Base-by-base conservation (phyloP, 2,888 invertebrate genomes). In the Eupithecia centaureata region DNA sequence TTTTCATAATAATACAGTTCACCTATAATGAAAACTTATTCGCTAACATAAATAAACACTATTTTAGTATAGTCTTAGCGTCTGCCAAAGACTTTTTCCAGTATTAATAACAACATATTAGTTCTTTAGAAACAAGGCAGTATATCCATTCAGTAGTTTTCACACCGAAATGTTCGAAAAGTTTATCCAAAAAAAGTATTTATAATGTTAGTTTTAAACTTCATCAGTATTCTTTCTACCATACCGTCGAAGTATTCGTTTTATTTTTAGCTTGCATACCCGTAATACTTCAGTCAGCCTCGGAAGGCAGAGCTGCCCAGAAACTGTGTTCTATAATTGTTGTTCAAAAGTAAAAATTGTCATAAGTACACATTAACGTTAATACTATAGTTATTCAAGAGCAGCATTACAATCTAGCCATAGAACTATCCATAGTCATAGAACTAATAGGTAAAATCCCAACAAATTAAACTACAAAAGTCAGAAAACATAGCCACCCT, bases 401-500 rank as follows among this genome's bases (percentile, higher is more conserved):
- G 5, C n/a, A 38, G 5, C 38, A 38, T 15, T 38, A 38, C 7
- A n/a, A n/a, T n/a, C 38, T n/a, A n/a, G 2, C 22, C 47, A 47
- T 22, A n/a, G 4, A 38, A 38, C n/a, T 13, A 12, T 25, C 13
- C 5, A 2, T 2, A 52, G 5, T 52, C 15, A n/a, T n/a, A n/a
- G n/a, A n/a, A n/a, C n/a, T n/a, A n/a, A n/a, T n/a, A n/a, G 5
- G 32, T 5, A 47, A 51, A 13, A 27, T 28, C 47, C 8, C 42
- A 60, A 33, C 15, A 56, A 28, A 12, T 25, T 51, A 18, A 35
- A 33, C 30, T 56, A n/a, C 30, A 5, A 60, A 0, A 22, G 0
- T 51, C 15, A 15, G 64, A 63, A 35, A 67, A 28, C 56, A 56
- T 65, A 62, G 72, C 67, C 63, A 65, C 70, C 61, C 57, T 22